phyloP scores from a whole-genome alignment of 2,888 invertebrate genomes.

The Drosophila kuntzei region DNA sequence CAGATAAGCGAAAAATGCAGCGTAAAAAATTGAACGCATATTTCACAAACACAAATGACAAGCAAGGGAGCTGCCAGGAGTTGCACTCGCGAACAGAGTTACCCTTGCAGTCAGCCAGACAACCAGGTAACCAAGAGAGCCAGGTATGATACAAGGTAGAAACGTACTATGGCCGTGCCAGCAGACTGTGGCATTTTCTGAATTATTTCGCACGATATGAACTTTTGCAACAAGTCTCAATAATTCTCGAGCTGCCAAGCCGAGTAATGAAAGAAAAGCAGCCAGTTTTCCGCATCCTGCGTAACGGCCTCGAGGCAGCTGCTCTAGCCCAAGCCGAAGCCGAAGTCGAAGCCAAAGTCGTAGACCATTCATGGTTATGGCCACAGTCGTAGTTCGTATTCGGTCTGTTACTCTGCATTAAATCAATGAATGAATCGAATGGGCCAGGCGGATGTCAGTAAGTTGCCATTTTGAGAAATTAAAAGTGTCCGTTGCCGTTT shows the following conservation, averaged over 20 bases:
- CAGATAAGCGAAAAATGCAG: slow-evolving; percentile 78
- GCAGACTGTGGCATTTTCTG: slow-evolving; percentile 65
- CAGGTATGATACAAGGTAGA: slow-evolving; percentile 14
- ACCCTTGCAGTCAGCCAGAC: slow-evolving; percentile 19
- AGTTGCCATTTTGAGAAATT: slow-evolving; percentile 82
- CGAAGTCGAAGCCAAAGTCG: slow-evolving; percentile 1
- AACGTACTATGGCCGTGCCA: slow-evolving; percentile 32
- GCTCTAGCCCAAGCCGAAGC: not conserved
- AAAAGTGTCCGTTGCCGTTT: slow-evolving; percentile 78
- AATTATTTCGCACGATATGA: slow-evolving; percentile 79
- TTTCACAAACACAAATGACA: slow-evolving; percentile 77
- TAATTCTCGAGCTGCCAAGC: slow-evolving; percentile 73
- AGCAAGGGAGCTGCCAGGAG: slow-evolving; percentile 29
- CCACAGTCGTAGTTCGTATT: slow-evolving; percentile 8
- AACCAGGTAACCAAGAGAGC: slow-evolving; percentile 14
- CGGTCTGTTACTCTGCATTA: slow-evolving; percentile 71
- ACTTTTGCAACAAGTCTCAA: slow-evolving; percentile 78
- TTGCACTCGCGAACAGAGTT: slow-evolving; percentile 13
- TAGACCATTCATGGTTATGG: slow-evolving; percentile 3
- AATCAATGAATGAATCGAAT: slow-evolving; percentile 78
- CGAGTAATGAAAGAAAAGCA: slow-evolving; percentile 56
- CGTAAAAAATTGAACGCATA: slow-evolving; percentile 80
- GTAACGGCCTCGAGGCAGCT: slow-evolving; percentile 1
- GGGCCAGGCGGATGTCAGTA: slow-evolving; percentile 72
- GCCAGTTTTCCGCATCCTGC: slow-evolving; percentile 32